Base-by-base conservation (phyloP, 2,888 invertebrate genomes). In the Drosophila seclusa region DNA sequence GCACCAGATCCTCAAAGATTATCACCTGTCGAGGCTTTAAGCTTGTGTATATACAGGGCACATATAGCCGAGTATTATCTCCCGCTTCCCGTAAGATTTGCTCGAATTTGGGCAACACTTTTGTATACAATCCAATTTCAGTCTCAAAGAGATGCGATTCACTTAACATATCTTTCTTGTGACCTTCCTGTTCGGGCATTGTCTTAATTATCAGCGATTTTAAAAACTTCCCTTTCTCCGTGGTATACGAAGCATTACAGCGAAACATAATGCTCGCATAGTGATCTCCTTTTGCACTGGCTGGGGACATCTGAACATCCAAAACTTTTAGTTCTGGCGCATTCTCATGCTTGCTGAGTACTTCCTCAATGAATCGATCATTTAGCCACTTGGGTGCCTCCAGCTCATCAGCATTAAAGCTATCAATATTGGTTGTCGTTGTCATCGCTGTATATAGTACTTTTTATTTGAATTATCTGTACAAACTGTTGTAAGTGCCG, bases 1-100 rank as follows among this genome's bases (percentile, higher is more conserved):
- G 71, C 13, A 82, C 49, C 16, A 91, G 68, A 76, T 91, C 91
- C 21, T 92, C 91, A 45, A 92, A 84, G 13, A 91, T 72, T 24
- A 91, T 82, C 0, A 83, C 78, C 53, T 69, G 78, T 32, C 52
- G 68, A 4, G 68, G 78, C 32, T 57, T 38, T 10, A 72, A 50
- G 80, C 89, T 58, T 69, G 83, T 59, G 71, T 73, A 66, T 71
- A 82, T 13, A 73, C 84, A 82, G 18, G 75, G 67, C 0, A 81
- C 86, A 62, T 67, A 82, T 0, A 89, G 68, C 18, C 32, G 57
- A 7, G 72, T 76, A 13, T 76, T 8, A n/a, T 91, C 85, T 0
- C 83, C 82, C 0, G 70, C 71, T 18, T 71, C 40, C 0, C 24
- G 34, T 0, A 91, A 58, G 4, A 88, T 64, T 29, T 76, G 27